Conservation (phyloP, 2,888 invertebrate genomes). For the Amiota mariae region DNA sequence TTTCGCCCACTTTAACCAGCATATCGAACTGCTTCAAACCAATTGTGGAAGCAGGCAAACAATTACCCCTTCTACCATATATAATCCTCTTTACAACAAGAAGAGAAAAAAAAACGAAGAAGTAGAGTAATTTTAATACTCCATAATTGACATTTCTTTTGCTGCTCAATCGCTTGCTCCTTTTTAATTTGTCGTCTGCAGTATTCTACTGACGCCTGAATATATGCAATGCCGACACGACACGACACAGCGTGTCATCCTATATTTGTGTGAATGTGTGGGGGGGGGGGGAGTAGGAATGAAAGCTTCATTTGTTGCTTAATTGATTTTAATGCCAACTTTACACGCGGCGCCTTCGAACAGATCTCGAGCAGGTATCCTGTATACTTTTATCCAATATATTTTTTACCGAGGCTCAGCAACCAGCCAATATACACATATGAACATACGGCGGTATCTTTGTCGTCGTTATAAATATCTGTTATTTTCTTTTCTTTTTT, state of each 20-base stretch:
- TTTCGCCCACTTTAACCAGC: conserved; percentile 37
- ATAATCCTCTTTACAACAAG: too few relatives aligned
- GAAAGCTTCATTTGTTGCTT: conserved; percentile 60
- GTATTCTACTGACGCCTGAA: neutral
- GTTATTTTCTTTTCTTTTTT: neutral
- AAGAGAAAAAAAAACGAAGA: neutral
- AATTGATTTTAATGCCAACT: conserved; percentile 66
- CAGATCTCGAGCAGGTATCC: conserved; percentile 6
- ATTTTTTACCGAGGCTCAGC: too few relatives aligned
- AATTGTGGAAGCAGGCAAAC: neutral
- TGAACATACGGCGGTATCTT: too few relatives aligned
- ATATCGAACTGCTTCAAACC: neutral
- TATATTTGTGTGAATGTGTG: neutral
- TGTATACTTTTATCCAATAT: neutral
- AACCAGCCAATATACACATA: too few relatives aligned
- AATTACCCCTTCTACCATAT: conserved; percentile 11
- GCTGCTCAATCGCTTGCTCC: neutral
- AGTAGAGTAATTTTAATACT: neutral
- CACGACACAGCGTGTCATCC: conserved; percentile 40
- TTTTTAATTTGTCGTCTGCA: conserved; percentile 2
- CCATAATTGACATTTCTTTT: neutral
- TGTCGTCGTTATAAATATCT: too few relatives aligned
- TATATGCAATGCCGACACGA: conserved; percentile 43
- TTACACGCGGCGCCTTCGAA: conserved; percentile 24
- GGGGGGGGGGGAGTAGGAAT: neutral